Percentiles rank a stretch among this genome's conserved stretches.
phyloP scores from a whole-genome alignment of 2,113 vertebrate genomes.

The Papio anubis region DNA sequence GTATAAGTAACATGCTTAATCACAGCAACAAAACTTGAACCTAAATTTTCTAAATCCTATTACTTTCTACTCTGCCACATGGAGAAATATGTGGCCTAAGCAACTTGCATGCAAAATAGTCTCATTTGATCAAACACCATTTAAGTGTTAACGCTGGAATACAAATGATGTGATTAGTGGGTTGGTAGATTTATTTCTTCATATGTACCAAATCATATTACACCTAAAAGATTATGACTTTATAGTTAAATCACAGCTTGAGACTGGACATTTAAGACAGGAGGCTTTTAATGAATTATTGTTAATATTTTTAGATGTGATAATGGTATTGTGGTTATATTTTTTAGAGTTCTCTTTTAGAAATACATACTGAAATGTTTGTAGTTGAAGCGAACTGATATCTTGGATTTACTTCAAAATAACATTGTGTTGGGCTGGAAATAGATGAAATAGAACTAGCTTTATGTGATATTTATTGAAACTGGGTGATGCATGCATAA shows the following conservation, averaged over 20 bases:
- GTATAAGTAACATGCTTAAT: neutral
- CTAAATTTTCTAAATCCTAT: neutral
- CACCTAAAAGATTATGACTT: neutral
- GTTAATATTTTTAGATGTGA: conserved; percentile 19
- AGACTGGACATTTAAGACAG: neutral
- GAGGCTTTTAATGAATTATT: neutral
- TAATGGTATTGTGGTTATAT: neutral
- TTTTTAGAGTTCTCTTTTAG: conserved; percentile 25
- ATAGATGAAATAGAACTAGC: neutral
- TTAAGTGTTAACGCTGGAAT: conserved; percentile 3
- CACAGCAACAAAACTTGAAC: neutral
- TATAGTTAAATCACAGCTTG: neutral
- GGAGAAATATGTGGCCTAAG: neutral
- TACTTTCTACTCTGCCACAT: neutral
- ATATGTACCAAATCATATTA: neutral
- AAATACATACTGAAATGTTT: conserved; percentile 21
- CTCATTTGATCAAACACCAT: conserved; percentile 7
- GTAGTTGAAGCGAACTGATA: neutral
- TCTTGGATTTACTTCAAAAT: conserved; percentile 49
- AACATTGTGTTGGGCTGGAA: neutral
- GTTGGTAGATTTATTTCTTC: neutral
- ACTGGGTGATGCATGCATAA: neutral
- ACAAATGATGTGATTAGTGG: conserved; percentile 6
- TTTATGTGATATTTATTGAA: neutral
- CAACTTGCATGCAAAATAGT: neutral